Evolutionary conservation across 2,797 vertebrate species (phyloP), one percentile per base, ranked within the genome.

Genomic region (Gambelia wislizenii): DNA sequence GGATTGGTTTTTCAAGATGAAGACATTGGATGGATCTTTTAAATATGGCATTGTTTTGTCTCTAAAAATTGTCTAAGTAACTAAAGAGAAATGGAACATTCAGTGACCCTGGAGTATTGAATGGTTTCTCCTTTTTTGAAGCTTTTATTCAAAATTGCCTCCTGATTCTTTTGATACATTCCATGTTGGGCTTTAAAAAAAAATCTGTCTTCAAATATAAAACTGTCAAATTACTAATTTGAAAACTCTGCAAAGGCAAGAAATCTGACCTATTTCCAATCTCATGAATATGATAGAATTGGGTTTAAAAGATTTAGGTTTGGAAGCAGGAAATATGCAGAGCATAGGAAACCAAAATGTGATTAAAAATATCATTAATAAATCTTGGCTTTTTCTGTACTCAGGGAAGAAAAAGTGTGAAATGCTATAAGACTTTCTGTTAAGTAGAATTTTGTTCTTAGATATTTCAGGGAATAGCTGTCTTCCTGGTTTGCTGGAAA

Each of bases 161-260:
- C 0, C 16, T 20, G 78, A 12, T 83, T 42, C 0, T 9, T 1
- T 86, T 30, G 67, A 49, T 70, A 67, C 14, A 27, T 69, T 44
- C 20, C 81, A 83, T n/a, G n/a, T n/a, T n/a, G n/a, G n/a, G n/a
- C n/a, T n/a, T n/a, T n/a, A n/a, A n/a, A n/a, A n/a, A n/a, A 85
- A 74, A 33, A 5, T n/a, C 12, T 6, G 54, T 52, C 22, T 76
- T 84, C 52, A 52, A 61, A 0, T 87, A 52, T 2, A 72, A 76
- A 52, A 47, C 33, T 76, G 30, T 83, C 27, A 74, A 2, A 67
- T 89, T 61, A 90, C 1, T 47, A 2, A 36, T 90, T 92, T 84
- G 39, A 85, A 1, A 84, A 88, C 64, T 0, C 75, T 0, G 0
- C 49, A 64, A 88, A 84, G 12, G 36, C 13, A 76, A 22, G 59